Evolutionary conservation across 2,113 vertebrate genomes (phyloP).

Genomic region (Halichoerus grypus): DNA sequence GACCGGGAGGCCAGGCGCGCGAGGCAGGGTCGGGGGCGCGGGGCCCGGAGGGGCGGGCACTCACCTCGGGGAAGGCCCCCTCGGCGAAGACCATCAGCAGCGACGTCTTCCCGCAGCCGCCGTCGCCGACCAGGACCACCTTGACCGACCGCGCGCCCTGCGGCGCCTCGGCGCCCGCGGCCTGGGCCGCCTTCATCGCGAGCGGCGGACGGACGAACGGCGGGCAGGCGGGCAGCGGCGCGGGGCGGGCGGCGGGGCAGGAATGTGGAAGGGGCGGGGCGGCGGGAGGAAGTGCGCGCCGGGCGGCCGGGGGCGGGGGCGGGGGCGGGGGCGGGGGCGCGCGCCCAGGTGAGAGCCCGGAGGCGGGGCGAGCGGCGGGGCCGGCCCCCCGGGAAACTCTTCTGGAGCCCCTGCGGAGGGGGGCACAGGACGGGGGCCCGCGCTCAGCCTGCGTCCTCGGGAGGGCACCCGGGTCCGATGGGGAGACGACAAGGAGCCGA

Average conservation of each 20-base stretch:
- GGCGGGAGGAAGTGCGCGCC: constrained; percentile 73
- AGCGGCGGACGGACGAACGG: neutral
- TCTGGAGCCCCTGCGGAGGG: neutral
- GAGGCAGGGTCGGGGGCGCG: neutral
- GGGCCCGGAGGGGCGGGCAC: neutral
- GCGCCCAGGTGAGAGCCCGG: neutral
- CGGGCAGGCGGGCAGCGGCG: neutral
- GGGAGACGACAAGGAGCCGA: neutral
- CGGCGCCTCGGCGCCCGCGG: constrained; percentile 43
- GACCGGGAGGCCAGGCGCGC: neutral
- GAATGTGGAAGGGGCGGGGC: constrained; percentile 82
- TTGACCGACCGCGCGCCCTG: constrained; percentile 70
- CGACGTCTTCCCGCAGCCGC: constrained; percentile 88
- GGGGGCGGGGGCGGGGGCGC: neutral
- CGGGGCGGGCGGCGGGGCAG: constrained; percentile 40
- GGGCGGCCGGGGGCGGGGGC: neutral
- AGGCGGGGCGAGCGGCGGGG: neutral
- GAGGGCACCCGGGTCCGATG: neutral
- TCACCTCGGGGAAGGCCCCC: constrained; percentile 86
- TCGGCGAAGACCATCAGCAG: constrained; percentile 85
- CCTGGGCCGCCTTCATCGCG: constrained; percentile 63
- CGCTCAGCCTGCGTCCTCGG: neutral
- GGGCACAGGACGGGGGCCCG: neutral
- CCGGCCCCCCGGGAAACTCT: neutral
- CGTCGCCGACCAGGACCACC: constrained; percentile 87